phyloP scores from a whole-genome alignment of 2,797 vertebrate species.

The Pangasius macronema region DNA sequence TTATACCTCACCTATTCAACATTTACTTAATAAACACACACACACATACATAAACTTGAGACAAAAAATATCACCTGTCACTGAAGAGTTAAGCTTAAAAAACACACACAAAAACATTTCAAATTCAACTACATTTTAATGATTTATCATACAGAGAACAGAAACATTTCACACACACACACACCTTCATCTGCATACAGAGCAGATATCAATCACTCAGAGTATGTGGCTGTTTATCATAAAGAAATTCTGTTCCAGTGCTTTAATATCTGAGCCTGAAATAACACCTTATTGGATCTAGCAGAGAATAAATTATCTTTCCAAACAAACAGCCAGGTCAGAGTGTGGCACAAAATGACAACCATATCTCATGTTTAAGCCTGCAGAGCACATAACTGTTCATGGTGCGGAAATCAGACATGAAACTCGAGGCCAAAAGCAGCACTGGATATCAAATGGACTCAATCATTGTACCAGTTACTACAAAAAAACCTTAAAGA shows the following conservation, averaged over 20 bases:
- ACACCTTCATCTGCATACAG: not conserved
- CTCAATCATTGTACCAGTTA: not conserved
- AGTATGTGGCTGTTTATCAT: not conserved
- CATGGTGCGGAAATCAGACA: not conserved
- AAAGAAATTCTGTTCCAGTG: not conserved
- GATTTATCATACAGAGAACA: not conserved
- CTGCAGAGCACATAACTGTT: not conserved
- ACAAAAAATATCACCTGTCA: not conserved
- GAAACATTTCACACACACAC: not conserved
- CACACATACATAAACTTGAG: not conserved
- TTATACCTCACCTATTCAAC: not conserved
- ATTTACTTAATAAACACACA: not conserved
- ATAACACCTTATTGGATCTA: not conserved
- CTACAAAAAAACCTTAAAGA: not conserved
- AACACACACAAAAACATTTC: conserved; percentile 4
- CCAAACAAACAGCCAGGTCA: not conserved
- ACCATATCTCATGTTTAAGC: not conserved
- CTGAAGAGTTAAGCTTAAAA: not conserved
- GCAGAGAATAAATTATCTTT: not conserved
- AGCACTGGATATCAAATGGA: conserved; percentile 5
- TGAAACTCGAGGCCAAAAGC: not conserved
- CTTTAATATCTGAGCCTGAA: not conserved
- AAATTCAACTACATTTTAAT: not conserved
- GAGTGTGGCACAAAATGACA: not conserved
- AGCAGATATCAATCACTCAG: not conserved